phyloP scores from a whole-genome alignment of 2,888 invertebrate species.

The Tetranychus piercei region DNA sequence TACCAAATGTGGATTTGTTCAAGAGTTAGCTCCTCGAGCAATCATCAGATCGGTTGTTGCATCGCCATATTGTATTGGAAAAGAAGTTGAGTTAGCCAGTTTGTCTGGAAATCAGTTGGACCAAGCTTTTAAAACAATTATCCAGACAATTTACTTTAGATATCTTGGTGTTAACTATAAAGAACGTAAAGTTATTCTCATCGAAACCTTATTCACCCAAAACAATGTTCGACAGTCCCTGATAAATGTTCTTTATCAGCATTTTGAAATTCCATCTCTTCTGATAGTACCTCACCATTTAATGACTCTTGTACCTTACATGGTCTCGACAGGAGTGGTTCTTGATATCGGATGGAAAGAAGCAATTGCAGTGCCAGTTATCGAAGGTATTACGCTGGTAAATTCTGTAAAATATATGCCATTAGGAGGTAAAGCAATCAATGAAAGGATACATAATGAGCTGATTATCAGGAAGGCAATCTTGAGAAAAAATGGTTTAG shows the following conservation, averaged over 20 bases:
- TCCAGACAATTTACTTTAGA: constrained; percentile 62
- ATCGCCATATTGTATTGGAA: constrained; percentile 2
- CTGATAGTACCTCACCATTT: constrained; percentile 69
- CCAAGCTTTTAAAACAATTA: constrained; percentile 53
- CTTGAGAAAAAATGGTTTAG: constrained; percentile 4
- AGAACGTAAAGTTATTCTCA: constrained; percentile 70
- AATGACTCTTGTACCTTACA: constrained; percentile 61
- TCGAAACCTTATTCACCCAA: constrained; percentile 69
- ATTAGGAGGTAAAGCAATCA: constrained; percentile 48
- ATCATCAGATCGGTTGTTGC: constrained; percentile 54
- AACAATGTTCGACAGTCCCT: constrained; percentile 65
- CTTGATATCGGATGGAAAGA: constrained; percentile 72
- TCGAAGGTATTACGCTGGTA: constrained; percentile 65
- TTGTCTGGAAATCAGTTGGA: background rate
- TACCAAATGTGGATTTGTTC: constrained; percentile 53
- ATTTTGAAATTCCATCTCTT: constrained; percentile 67
- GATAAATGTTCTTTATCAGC: constrained; percentile 72
- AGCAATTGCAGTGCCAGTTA: constrained; percentile 59
- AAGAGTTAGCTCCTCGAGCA: constrained; percentile 49
- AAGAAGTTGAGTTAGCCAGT: background rate
- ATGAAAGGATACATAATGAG: constrained; percentile 29
- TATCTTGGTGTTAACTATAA: constrained; percentile 77
- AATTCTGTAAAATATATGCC: constrained; percentile 62
- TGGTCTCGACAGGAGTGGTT: constrained; percentile 59
- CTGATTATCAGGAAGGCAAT: constrained; percentile 17